These are phyloP conservation scores for Apus apus DNA, from an alignment of 2,113 vertebrate genomes.

Conservation along the genomic window DNA sequence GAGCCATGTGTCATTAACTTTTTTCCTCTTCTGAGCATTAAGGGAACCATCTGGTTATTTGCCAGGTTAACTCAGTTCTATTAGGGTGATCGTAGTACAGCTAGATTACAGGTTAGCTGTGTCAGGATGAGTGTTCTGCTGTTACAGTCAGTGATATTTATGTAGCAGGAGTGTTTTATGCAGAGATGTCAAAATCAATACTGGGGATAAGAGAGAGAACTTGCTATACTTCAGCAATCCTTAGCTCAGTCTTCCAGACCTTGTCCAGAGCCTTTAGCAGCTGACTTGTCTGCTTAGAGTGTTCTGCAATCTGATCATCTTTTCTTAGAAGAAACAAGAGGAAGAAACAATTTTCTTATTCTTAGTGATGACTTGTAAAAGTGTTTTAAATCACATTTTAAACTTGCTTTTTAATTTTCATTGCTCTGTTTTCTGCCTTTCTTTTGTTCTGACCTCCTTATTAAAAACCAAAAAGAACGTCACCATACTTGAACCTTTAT, in stretches of 20 bases:
- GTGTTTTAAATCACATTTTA: not conserved
- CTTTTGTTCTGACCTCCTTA: not conserved
- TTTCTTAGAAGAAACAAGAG: not conserved
- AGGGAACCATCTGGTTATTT: conserved; percentile 28
- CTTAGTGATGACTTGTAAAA: not conserved
- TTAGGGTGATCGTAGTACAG: not conserved
- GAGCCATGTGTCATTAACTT: not conserved
- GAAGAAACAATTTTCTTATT: not conserved
- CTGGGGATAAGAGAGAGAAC: not conserved
- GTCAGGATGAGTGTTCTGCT: not conserved
- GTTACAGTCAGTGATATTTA: not conserved
- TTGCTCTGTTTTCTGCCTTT: not conserved
- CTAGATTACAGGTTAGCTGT: conserved; percentile 2
- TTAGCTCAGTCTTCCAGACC: not conserved
- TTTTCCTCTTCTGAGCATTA: not conserved
- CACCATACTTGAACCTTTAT: not conserved
- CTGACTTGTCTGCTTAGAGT: not conserved
- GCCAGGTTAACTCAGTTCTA: conserved; percentile 4
- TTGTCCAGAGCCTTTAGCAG: not conserved
- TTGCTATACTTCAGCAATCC: not conserved
- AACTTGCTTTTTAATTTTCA: not conserved
- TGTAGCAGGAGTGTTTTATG: not conserved
- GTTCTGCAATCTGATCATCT: not conserved
- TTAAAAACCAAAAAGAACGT: not conserved
- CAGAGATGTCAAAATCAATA: not conserved